Evolutionary conservation across 2,797 vertebrate genomes (phyloP), one percentile per base, ranked within the genome.

Genomic region (Galago senegalensis): DNA sequence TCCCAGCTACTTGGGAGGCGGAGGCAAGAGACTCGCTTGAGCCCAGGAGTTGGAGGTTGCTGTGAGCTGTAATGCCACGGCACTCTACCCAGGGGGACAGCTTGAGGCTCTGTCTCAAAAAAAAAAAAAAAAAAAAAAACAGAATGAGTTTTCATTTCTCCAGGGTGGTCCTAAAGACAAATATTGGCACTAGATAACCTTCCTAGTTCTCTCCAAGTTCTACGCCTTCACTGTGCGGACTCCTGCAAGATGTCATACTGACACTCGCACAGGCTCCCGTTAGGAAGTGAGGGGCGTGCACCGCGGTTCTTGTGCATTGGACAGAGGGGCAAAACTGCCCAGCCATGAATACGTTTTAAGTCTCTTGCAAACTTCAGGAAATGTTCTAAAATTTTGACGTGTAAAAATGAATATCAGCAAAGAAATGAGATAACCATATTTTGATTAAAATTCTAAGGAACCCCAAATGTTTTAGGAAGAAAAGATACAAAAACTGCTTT

Each of bases 311-410:
- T 40, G 21, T 43, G 27, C 43, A 18, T 60, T 95, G 85, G 76
- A 91, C 53, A 97, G 77, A 93, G 20, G 49, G 49, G 43, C 25
- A 83, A 87, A 90, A 92, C 43, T 76, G 20, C n/a, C 77, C 21
- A 94, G n/a, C 31, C 34, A 37, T 17, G 53, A 80, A 56, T 46
- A 58, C 7, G 9, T 46, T 94, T 70, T 65, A 84, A 93, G 87
- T 27, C 58, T 90, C 46, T 96, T 86, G 18, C 61, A 84, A 87
- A 95, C 20, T 23, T 77, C 40, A 81, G 77, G 87, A 60, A 80
- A 81, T 89, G 13, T 60, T 96, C 61, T 89, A 84, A 93, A 90
- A 87, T 91, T 53, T 83, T 85, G n/a, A 94, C 67, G 60, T 87
- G 72, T 18, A 46, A 89, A 65, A 61, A 46, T 88, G 65, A 92